These are phyloP conservation scores for Hemithea aestivaria DNA, from an alignment of 2,888 invertebrate genomes.

Conservation along the genomic window DNA sequence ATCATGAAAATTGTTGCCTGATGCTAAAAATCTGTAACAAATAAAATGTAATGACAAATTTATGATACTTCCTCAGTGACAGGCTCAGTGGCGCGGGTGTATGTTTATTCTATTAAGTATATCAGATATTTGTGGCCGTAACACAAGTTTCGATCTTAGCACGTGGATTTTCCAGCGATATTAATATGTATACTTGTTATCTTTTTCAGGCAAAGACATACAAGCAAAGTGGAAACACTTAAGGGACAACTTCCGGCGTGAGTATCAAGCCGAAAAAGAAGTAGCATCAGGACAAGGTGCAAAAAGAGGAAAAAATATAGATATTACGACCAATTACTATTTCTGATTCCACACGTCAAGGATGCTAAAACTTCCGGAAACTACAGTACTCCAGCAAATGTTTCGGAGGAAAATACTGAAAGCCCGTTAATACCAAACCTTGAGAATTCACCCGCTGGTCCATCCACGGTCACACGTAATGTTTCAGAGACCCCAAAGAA, in stretches of 20 bases:
- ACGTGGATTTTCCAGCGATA: too few relatives aligned
- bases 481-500: slow-evolving; percentile 12
- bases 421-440: slow-evolving; percentile 2
- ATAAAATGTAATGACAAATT: slow-evolving; percentile 7
- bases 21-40: slow-evolving; percentile 23
- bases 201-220: slow-evolving; percentile 13
- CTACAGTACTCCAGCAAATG: slow-evolving; percentile 17
- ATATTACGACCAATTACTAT: slow-evolving; percentile 23
- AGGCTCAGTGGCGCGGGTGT: too few relatives aligned
- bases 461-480: slow-evolving; percentile 4
- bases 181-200: not conserved
- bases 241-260: slow-evolving; percentile 21
- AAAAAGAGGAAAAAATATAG: slow-evolving; percentile 22
- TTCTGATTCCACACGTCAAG: slow-evolving; percentile 23
- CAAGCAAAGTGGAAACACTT: slow-evolving; percentile 21
- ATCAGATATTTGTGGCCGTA: too few relatives aligned
- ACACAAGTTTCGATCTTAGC: too few relatives aligned
- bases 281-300: slow-evolving; percentile 10
- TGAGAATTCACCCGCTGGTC: slow-evolving; percentile 7
- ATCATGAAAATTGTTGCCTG: slow-evolving; percentile 21
- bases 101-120: too few relatives aligned
- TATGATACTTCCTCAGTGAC: too few relatives aligned
- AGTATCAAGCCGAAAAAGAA: slow-evolving; percentile 10
- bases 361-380: slow-evolving; percentile 13
- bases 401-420: slow-evolving; percentile 6